Evolutionary conservation across 2,888 invertebrate species (phyloP), one percentile per base, ranked within the genome.

Genomic region (Panopea generosa): DNA sequence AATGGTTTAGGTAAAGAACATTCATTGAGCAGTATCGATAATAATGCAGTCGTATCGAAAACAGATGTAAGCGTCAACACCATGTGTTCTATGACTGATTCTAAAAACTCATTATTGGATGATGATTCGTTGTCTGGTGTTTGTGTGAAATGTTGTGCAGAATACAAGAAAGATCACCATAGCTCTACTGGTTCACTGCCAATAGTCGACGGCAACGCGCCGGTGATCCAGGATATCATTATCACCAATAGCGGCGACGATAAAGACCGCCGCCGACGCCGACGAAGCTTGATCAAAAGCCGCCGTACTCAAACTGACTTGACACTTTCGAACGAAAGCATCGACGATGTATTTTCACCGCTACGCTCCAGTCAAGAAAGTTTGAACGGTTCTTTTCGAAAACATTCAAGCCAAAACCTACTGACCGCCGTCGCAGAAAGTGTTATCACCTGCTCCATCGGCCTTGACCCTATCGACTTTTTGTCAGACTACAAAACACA

Each of bases 141-240:
- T 11, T 85, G 85, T 77, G 81, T 83, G 6, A 76, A 78, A 53
- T 85, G 85, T 62, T 76, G 76, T 60, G 84, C 83, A 16, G 78
- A 85, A 66, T 49, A 84, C 9, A 79, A 82, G 55, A 82, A 82
- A 18, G 81, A 77, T 27, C 62, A 68, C 45, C 61, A 60, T n/a
- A 56, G 69, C n/a, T 74, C 73, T 11, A 65, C 76, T 11, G 70
- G 78, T 16, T 77, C 77, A 20, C 52, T 81, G 24, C 81, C 81
- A n/a, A 57, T 81, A 9, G 33, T 81, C 16, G 81, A 77, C 22
- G 81, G 81, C 1, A 73, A 60, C 16, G 75, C 85, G 9, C 85
- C 85, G 9, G 75, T 62, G 9, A 81, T 85, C 18, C 83, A 82
- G 61, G 85, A 83, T 47, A 84, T 85, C 20, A 83, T 82, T 29